These are phyloP conservation scores for Pseudorhiza aurosa DNA, from an alignment of 30 jellyfish, hydroid and myxozoan genomes.

Conservation along the genomic window DNA sequence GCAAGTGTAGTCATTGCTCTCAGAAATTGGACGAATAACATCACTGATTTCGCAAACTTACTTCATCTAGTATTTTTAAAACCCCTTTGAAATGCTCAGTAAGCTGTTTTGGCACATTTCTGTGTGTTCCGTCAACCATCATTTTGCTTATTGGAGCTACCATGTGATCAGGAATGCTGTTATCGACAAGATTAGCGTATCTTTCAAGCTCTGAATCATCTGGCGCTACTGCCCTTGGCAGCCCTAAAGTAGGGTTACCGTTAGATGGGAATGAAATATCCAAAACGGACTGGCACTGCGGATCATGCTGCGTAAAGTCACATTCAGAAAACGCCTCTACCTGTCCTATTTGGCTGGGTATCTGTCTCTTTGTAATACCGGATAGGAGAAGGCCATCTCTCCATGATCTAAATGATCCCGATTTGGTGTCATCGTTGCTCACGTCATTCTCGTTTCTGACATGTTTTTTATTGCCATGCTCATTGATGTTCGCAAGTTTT, in stretches of 20 bases:
- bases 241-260: constrained; percentile 65
- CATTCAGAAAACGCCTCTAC: constrained; percentile 37
- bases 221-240: constrained; percentile 69
- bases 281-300: constrained; percentile 42
- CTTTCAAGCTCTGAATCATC: constrained; percentile 45
- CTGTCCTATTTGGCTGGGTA: constrained; percentile 64
- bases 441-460: neutral
- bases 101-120: constrained; percentile 42
- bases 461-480: neutral
- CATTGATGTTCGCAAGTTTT: neutral
- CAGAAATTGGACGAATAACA: no score
- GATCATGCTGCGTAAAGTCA: constrained; percentile 68
- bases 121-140: constrained; percentile 41
- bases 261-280: constrained; percentile 54
- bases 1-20: no score
- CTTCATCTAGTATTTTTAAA: constrained; percentile 37
- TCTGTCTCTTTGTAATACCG: constrained; percentile 40
- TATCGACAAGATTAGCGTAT: constrained; percentile 37
- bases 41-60: no score
- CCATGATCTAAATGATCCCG: constrained; percentile 33
- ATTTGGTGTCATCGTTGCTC: neutral
- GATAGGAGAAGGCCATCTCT: constrained; percentile 30
- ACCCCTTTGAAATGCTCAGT: constrained; percentile 26
- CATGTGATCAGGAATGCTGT: constrained; percentile 51
- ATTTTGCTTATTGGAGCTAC: constrained; percentile 51